Conservation (phyloP, 2,888 invertebrate genomes). For the Chloromyia formosa region DNA sequence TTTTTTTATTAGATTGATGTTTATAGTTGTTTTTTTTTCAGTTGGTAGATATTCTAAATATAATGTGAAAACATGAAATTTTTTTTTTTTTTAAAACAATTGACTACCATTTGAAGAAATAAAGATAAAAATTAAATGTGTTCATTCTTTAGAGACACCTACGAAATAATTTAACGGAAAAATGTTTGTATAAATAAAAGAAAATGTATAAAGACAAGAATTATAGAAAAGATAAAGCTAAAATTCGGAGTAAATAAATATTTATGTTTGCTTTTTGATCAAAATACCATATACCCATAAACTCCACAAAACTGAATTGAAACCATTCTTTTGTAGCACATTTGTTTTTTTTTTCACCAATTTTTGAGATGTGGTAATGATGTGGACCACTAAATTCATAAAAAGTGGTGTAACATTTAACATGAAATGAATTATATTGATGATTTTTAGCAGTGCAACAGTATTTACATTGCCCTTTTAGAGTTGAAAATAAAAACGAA, state of each 20-base stretch:
- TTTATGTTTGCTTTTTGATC: conserved; percentile 16
- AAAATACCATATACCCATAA: conserved; percentile 1
- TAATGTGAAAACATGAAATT: no score
- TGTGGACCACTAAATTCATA: no score
- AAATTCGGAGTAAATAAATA: background rate
- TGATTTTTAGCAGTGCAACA: conserved; percentile 36
- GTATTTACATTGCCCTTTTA: conserved; percentile 42
- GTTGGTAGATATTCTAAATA: no score
- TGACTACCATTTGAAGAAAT: no score
- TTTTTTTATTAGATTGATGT: background rate
- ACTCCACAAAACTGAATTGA: background rate
- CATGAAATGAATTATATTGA: background rate
- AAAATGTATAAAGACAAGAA: no score
- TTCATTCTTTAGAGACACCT: background rate
- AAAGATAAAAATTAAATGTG: conserved; percentile 13
- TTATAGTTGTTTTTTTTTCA: background rate
- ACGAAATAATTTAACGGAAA: no score
- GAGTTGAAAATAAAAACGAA: conserved; percentile 19
- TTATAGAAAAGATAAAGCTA: no score
- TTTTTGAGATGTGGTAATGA: background rate
- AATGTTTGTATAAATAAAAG: no score
- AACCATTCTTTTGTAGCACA: background rate
- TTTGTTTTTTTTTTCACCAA: background rate
- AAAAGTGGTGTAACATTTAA: background rate
- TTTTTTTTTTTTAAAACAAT: no score